phyloP scores from a whole-genome alignment of 2,797 vertebrate species.

The Nyctibius grandis region DNA sequence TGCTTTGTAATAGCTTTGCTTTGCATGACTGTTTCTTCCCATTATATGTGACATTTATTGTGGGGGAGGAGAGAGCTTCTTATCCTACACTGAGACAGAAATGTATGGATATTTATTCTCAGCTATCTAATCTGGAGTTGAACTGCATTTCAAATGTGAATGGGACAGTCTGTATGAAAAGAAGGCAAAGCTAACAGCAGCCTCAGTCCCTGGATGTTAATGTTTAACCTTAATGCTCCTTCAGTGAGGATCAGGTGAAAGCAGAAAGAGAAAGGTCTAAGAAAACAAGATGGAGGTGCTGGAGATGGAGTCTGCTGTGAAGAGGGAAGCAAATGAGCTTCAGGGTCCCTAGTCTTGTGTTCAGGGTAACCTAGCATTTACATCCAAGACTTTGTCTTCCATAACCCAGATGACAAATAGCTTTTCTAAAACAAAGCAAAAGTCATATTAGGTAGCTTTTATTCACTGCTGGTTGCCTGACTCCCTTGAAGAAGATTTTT shows the following conservation, averaged over 20 bases:
- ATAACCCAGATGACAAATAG: neutral
- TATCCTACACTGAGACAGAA: constrained; percentile 10
- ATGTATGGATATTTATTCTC: constrained; percentile 11
- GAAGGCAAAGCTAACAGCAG: neutral
- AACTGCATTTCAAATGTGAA: neutral
- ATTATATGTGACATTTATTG: constrained; percentile 17
- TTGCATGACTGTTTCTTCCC: neutral
- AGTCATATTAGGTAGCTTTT: neutral
- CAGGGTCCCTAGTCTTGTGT: neutral
- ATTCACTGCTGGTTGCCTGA: neutral
- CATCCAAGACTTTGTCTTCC: neutral
- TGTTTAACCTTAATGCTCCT: neutral
- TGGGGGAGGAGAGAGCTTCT: constrained; percentile 5
- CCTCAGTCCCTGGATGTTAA: neutral
- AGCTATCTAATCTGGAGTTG: neutral
- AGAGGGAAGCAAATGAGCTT: neutral
- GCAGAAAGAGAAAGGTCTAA: neutral
- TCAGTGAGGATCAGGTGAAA: neutral
- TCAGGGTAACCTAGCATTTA: neutral
- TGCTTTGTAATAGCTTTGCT: constrained; percentile 17
- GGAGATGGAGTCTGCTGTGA: neutral
- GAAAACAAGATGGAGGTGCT: neutral
- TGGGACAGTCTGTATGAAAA: neutral
- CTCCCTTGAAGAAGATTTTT: neutral
- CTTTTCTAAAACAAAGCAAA: neutral